phyloP scores from a whole-genome alignment of 2,888 invertebrate genomes.

The Scaeva pyrastri region DNA sequence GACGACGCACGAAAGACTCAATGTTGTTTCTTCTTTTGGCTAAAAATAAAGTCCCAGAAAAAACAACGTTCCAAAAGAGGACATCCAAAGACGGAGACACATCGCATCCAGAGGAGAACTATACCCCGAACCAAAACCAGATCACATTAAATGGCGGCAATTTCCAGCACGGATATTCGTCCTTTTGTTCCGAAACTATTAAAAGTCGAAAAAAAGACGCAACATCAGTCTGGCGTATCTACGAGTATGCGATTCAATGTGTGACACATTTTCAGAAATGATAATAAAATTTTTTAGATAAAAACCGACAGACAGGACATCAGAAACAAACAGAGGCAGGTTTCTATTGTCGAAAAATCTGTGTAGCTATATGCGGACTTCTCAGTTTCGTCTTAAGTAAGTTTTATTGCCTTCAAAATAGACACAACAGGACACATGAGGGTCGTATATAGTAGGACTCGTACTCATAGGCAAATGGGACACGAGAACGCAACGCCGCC shows the following conservation, averaged over 20 bases:
- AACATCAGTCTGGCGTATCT: constrained; percentile 4
- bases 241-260: too few relatives aligned
- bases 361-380: not conserved
- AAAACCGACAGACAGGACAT: constrained; percentile 58
- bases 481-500: not conserved
- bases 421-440: constrained; percentile 66
- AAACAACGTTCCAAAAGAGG: constrained; percentile 4
- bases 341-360: constrained; percentile 56
- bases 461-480: constrained; percentile 22
- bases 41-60: constrained; percentile 54
- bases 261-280: constrained; percentile 65
- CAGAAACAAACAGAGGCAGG: constrained; percentile 64
- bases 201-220: constrained; percentile 44
- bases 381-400: constrained; percentile 41
- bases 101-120: too few relatives aligned
- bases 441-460: constrained; percentile 24
- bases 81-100: not conserved
- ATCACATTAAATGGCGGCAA: constrained; percentile 72
- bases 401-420: constrained; percentile 68
- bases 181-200: constrained; percentile 73
- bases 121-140: too few relatives aligned
- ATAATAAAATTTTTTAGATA: constrained; percentile 66
- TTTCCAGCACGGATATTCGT: constrained; percentile 72
- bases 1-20: constrained; percentile 15
- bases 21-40: constrained; percentile 45